Evolutionary conservation across 2,797 vertebrate genomes (phyloP), one percentile per base, ranked within the genome.

Genomic region (Gymnoscopelus microlampas): DNA sequence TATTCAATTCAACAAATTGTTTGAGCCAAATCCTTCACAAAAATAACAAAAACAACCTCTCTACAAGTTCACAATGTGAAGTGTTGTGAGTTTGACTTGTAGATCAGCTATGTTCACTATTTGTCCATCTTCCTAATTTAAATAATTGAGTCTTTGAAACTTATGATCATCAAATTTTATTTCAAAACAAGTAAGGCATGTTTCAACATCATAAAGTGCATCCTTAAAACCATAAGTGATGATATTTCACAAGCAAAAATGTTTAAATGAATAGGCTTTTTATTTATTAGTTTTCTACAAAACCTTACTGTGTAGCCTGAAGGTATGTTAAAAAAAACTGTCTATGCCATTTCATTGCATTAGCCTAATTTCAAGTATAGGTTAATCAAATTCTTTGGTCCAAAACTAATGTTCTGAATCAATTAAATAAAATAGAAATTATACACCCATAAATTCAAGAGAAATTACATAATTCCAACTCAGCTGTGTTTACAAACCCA

Each of bases 181-280:
- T 87, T 11, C 13, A 0, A 57, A 55, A 29, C 32, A 63, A 68
- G 32, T 65, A 79, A 79, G 78, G 69, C 76, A 70, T 12, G 13
- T 74, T 73, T 76, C 60, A 81, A 63, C 75, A 83, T 78, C 71
- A 58, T 87, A 91, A 92, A 90, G 88, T 91, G 89, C 87, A 78
- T 86, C 73, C 26, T 50, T 71, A 66, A 53, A 32, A 65, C 51
- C 79, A 78, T 50, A 44, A 44, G 39, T 44, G 7, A 44, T 44
- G 7, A 44, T 10, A 44, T 44, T 10, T 44, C 2, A 44, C 39
- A 44, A 44, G 7, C 39, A 8, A 7, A 8, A 44, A 9, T 44
- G 8, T 44, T 35, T 6, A 0, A 5, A 5, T 35, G 5, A 35
- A 35, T 29, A 5, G 32, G 2, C 5, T 32, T 32, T 3, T 32